A percentile compares a stretch with the other conserved stretches of the same genome.
Conservation (phyloP, 1,140 invertebrate species). For the Drosophila pachea region DNA sequence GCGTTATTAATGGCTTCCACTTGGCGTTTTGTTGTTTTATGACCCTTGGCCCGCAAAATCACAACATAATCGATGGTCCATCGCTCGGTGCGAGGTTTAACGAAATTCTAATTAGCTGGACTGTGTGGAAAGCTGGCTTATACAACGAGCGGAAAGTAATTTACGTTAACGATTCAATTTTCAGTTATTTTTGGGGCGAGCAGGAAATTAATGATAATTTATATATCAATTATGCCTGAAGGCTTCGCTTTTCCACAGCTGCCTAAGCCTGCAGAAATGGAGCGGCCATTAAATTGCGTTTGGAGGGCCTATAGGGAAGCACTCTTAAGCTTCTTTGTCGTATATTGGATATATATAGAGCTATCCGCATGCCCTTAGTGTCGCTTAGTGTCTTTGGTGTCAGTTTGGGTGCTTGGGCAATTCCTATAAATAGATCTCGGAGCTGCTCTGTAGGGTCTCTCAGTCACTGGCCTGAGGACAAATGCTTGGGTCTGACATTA, state of each 20-base stretch:
- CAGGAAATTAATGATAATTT: background rate
- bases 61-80: constrained; percentile 42
- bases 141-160: background rate
- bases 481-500: constrained; percentile 49
- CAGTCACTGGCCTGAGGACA: constrained; percentile 31
- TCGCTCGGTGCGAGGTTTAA: constrained; percentile 4
- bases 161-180: background rate
- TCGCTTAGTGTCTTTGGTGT: constrained; percentile 35
- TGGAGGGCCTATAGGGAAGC: too few relatives aligned
- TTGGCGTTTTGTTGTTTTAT: constrained; percentile 64
- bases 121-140: constrained; percentile 6
- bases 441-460: constrained; percentile 10
- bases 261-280: too few relatives aligned
- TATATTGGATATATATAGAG: too few relatives aligned
- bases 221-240: too few relatives aligned
- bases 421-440: constrained; percentile 30
- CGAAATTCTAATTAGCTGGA: constrained; percentile 16
- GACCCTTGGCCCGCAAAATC: constrained; percentile 30
- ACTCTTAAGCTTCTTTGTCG: too few relatives aligned
- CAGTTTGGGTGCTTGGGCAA: constrained; percentile 29
- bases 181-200: background rate
- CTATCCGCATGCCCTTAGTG: constrained; percentile 23
- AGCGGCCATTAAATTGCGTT: too few relatives aligned
- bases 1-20: constrained; percentile 65
- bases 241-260: too few relatives aligned